Base-by-base conservation (phyloP, 1,140 invertebrate genomes). In the Drosophila nebulosa region DNA sequence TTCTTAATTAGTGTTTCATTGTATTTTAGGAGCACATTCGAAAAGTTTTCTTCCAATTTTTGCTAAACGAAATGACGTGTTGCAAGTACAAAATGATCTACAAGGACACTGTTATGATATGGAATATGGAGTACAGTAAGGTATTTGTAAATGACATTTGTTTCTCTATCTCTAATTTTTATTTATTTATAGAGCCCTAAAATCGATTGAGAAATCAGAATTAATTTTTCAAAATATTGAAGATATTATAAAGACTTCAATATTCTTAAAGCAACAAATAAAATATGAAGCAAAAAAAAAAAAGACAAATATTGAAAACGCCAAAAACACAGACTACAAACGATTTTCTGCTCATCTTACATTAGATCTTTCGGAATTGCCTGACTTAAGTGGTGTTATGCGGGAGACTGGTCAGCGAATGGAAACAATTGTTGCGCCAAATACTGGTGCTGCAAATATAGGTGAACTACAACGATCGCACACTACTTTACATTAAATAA, bases 31-130 rank as follows among this genome's bases (percentile, higher is more conserved):
- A 98, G 90, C 97, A 98, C 93, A 96, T 98, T 0, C 92, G 96
- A 51, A 98, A 98, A 92, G 71, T 97, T 1, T 91, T 99, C 97
- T 97, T 21, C 96, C 97, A 1, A 97, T 99, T 93, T 96, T 98
- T 0, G 96, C 98, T 79, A 95, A 97, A 90, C 93, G 97, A 89
- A 95, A 96, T 14, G 97, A 98, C 91, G 96, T 98, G 5, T 94
- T 95, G 50, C 95, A 96, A 73, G 92, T 98, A 42, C 95, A 97
- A 84, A 95, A 96, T 77, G 95, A 97, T 78, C 93, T 99, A 1
- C 96, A 98, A 92, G 97, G 98, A n/a, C 94, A 96, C 64, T 97
- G 97, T 91, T 99, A 98, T 92, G 98, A 99, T 93, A 95, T 97
- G 61, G 98, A 99, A 92, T 98, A 98, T 94, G 96, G 96, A 61